A percentile compares a stretch with the other conserved stretches of the same genome.
phyloP scores from a whole-genome alignment of 1,140 invertebrate genomes.

The Intoshia linei region DNA sequence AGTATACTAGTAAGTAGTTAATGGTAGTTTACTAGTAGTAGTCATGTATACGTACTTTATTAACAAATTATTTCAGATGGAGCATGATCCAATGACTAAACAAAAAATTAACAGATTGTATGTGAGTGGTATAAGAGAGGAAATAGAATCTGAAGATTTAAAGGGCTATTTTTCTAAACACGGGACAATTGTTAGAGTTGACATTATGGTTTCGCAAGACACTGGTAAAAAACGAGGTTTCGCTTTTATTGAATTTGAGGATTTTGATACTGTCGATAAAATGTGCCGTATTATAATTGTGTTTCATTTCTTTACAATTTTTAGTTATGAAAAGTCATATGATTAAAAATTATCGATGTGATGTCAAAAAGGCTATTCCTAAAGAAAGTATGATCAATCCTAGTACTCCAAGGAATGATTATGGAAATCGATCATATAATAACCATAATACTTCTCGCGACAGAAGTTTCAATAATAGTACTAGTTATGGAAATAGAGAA shows the following conservation, averaged over 20 bases:
- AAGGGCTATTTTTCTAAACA: slow-evolving; percentile 1
- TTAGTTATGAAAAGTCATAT: background rate
- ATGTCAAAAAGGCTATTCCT: no score
- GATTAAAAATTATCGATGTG: no score
- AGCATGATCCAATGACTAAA: background rate
- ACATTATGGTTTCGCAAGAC: slow-evolving; percentile 1
- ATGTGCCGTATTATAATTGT: background rate
- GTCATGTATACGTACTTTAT: no score
- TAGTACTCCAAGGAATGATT: no score
- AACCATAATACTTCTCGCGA: no score
- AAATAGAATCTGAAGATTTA: background rate
- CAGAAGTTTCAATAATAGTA: no score
- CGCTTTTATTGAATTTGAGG: background rate
- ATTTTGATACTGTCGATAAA: slow-evolving; percentile 3
- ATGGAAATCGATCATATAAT: no score
- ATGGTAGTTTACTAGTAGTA: no score
- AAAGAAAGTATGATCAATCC: no score
- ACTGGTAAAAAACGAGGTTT: slow-evolving; percentile 3
- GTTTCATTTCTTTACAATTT: background rate
- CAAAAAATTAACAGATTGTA: background rate
- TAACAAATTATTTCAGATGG: no score
- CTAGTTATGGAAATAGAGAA: no score
- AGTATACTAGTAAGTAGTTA: no score
- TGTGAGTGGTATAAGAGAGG: slow-evolving; percentile 1
- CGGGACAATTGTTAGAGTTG: background rate